Evolutionary conservation across 2,888 invertebrate genomes (phyloP).

Genomic region (Synergus itoensis): DNA sequence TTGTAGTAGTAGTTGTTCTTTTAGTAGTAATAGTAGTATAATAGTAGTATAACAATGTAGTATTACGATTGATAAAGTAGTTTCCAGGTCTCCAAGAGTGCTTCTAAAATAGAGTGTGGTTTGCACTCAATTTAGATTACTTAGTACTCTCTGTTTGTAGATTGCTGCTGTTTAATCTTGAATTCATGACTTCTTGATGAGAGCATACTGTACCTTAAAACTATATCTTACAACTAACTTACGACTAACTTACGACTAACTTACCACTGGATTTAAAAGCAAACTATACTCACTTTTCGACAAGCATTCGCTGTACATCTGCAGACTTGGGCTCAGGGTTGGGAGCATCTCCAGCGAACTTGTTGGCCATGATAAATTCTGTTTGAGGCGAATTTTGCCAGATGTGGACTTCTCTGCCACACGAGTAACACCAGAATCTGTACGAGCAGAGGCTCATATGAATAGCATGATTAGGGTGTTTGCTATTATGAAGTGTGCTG

Average conservation of each 20-base stretch:
- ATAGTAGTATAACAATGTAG: no score
- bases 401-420: conserved; percentile 87
- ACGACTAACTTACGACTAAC: not conserved
- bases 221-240: not conserved
- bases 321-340: conserved; percentile 65
- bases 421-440: conserved; percentile 93
- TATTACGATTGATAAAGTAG: not conserved
- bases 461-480: conserved; percentile 85
- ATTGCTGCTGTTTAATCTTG: no score
- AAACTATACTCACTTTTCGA: conserved; percentile 47
- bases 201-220: not conserved
- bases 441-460: conserved; percentile 92
- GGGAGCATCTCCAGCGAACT: conserved; percentile 67
- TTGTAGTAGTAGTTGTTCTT: no score
- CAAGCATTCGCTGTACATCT: conserved; percentile 42
- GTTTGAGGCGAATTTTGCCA: conserved; percentile 63
- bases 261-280: not conserved
- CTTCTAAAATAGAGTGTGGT: no score
- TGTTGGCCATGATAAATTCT: conserved; percentile 64
- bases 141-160: not conserved
- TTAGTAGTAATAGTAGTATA: no score
- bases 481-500: conserved; percentile 89
- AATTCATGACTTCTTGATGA: not conserved
- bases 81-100: not conserved
- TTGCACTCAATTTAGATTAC: no score